phyloP scores from a whole-genome alignment of 2,888 invertebrate species.

The Aleiodes testaceus region DNA sequence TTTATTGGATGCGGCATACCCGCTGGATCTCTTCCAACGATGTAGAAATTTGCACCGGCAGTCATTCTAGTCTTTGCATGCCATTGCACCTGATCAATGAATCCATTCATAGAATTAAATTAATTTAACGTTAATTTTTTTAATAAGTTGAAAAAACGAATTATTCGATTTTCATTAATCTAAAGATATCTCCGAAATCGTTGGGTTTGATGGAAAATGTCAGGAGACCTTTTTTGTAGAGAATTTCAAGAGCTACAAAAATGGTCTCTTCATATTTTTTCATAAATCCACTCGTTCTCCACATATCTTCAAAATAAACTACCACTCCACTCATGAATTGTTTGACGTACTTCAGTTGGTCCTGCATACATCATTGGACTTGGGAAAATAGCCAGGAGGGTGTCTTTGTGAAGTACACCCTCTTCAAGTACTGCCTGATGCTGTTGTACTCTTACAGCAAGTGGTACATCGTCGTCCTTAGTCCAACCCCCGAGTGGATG shows the following conservation, averaged over 20 bases:
- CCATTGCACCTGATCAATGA: conserved; percentile 84
- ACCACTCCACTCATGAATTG: no score
- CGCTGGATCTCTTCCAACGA: conserved; percentile 98
- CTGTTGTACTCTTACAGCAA: conserved; percentile 91
- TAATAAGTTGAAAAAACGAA: no score
- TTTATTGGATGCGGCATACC: conserved; percentile 95
- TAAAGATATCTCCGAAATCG: no score
- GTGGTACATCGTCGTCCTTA: conserved; percentile 98
- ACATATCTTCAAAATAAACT: neutral
- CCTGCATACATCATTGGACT: conserved; percentile 99
- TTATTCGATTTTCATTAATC: no score
- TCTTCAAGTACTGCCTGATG: conserved; percentile 94
- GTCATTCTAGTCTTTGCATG: conserved; percentile 95
- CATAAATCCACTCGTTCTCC: no score
- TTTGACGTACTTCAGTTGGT: conserved; percentile 95
- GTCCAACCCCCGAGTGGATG: conserved; percentile 99
- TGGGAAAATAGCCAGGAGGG: conserved; percentile 97
- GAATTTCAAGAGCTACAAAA: no score
- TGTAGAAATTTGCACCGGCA: conserved; percentile 98
- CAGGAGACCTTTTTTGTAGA: no score
- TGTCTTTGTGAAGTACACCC: conserved; percentile 87
- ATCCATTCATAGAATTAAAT: neutral
- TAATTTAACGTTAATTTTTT: neutral
- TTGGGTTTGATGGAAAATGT: no score
- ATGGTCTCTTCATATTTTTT: no score